These are phyloP conservation scores for Amblyopsis rosae DNA, from an alignment of 2,113 vertebrate species.

Conservation along the genomic window DNA sequence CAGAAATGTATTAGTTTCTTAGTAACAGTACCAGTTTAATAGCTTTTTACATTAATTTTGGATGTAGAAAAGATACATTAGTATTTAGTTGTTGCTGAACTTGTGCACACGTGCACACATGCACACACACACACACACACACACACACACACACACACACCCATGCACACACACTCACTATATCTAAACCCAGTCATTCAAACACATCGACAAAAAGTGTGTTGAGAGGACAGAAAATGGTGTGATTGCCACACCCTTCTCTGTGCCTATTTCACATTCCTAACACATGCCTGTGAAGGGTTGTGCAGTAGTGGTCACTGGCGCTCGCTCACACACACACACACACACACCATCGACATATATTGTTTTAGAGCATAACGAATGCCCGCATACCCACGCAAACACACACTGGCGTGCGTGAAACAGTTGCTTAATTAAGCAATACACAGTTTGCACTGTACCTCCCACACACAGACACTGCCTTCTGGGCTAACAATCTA, in stretches of 20 bases:
- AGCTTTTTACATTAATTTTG: too few species aligned
- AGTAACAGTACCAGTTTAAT: too few species aligned
- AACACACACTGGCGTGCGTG: neutral
- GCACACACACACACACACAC: neutral
- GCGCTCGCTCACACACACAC: constrained; percentile 3
- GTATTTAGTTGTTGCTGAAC: neutral
- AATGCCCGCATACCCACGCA: neutral
- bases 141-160: too few species aligned
- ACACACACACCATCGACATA: too few species aligned
- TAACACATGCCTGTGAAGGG: constrained; percentile 47
- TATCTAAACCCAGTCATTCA: neutral
- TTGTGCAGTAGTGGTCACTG: constrained; percentile 3
- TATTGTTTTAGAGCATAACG: constrained; percentile 1
- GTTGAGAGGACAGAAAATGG: constrained; percentile 9
- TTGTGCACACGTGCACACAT: neutral
- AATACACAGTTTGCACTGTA: neutral
- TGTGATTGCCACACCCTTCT: constrained; percentile 16
- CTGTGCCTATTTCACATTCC: constrained; percentile 31
- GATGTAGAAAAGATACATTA: too few species aligned
- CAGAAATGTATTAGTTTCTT: too few species aligned
- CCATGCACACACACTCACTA: neutral
- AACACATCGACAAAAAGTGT: neutral
- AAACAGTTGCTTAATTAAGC: too few species aligned
- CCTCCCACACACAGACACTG: constrained; percentile 3
- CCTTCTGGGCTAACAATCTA: too few species aligned